Conservation (phyloP, 2,888 invertebrate genomes). For the Lithosia quadra region DNA sequence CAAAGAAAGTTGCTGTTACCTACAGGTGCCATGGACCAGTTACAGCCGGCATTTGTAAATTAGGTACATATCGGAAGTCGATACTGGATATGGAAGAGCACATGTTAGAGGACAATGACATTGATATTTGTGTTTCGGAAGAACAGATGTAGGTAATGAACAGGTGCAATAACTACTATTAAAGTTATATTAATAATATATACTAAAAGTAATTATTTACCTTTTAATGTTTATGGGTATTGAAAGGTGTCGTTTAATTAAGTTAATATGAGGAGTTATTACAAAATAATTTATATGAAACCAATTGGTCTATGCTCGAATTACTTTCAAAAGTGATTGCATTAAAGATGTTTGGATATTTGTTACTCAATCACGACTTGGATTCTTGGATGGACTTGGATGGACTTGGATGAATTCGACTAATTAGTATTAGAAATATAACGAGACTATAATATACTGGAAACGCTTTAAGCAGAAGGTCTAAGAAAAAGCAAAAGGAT, state of each 20-base stretch:
- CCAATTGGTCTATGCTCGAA: too few species aligned
- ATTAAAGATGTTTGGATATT: too few species aligned
- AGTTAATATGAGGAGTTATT: neutral
- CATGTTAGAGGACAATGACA: constrained; percentile 4
- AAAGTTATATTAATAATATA: neutral
- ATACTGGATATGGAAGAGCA: constrained; percentile 1
- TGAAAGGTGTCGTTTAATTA: constrained; percentile 4
- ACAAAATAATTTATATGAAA: too few species aligned
- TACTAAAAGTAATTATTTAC: neutral
- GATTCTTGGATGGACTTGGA: too few species aligned
- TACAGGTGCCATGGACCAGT: neutral
- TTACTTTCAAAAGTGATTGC: too few species aligned
- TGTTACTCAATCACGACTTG: too few species aligned
- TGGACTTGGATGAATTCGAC: too few species aligned
- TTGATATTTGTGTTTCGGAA: neutral
- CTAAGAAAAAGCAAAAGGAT: neutral
- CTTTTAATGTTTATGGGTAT: neutral
- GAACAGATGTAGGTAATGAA: neutral
- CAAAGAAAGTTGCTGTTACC: neutral
- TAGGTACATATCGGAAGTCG: neutral
- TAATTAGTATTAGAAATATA: too few species aligned
- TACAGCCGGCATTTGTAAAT: neutral
- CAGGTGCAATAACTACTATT: neutral
- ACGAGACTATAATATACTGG: too few species aligned
- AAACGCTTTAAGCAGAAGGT: neutral